Conservation (phyloP, 2,113 vertebrate genomes). For the Tyto alba region DNA sequence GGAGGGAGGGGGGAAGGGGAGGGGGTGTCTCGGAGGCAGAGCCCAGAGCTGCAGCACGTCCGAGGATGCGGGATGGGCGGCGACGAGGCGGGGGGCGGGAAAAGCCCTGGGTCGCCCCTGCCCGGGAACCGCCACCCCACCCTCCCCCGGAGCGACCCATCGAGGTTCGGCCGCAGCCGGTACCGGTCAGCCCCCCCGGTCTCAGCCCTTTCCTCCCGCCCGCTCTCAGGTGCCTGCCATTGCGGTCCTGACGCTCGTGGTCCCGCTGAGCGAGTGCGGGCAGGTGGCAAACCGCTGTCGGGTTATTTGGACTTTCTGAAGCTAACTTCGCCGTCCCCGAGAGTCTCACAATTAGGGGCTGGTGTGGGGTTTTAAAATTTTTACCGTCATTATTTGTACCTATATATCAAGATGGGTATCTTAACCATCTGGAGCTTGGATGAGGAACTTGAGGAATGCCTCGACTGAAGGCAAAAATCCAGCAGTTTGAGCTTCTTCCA, state of each 20-base stretch:
- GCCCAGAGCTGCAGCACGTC: background rate
- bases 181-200: constrained; percentile 15
- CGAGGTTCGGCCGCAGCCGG: too few species aligned
- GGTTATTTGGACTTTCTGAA: background rate
- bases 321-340: background rate
- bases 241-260: too few species aligned
- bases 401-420: background rate
- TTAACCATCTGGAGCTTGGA: background rate
- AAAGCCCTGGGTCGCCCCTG: background rate
- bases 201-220: background rate
- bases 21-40: background rate
- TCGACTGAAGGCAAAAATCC: constrained; percentile 14
- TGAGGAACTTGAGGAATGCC: constrained; percentile 29
- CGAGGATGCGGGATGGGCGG: background rate
- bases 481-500: constrained; percentile 17
- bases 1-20: background rate
- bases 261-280: background rate
- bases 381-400: background rate
- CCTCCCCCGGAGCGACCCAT: background rate
- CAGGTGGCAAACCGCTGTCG: background rate
- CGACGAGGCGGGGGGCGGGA: background rate
- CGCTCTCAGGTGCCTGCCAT: background rate
- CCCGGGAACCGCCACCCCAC: background rate
- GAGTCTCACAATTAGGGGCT: background rate
- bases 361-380: background rate